Evolutionary conservation across 2,888 invertebrate genomes (phyloP), one percentile per base, ranked within the genome.

Genomic region (Dexiosoma caninum): DNA sequence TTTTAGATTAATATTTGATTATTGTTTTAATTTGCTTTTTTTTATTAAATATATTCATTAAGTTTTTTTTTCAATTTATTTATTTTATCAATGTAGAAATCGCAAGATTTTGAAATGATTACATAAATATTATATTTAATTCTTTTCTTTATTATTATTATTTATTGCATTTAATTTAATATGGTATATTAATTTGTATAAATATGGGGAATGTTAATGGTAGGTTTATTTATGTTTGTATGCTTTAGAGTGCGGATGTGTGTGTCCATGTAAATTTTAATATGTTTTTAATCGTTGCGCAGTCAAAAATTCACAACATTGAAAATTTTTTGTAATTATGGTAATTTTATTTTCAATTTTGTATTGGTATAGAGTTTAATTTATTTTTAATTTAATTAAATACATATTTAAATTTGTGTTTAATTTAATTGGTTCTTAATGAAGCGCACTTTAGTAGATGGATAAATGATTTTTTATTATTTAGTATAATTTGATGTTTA

Each of bases 371-470:
- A 77, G 37, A 23, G 21, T 55, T 82, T 64, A 21, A 57, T 78
- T 51, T 27, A 60, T 62, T 72, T n/a, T 57, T 19, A 27, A 27
- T 16, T 77, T 78, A 60, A 8, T 67, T 62, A 53, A 32, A 12
- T 44, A 46, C 62, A 35, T 35, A 1, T 49, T 42, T 30, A 21
- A 8, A 27, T 69, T 82, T 49, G n/a, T 0, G 12, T 70, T 82
- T 69, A 81, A 78, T 84, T 84, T 79, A 76, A 83, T 84, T 84
- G 84, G 80, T 77, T 83, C 82, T 80, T 80, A 80, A 80, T 80
- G 80, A 80, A 80, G 80, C 80, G 80, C 80, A 80, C 80, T 80
- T 80, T 80, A 80, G 80, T 80, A 80, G 75, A 72, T 72, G 72
- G 53, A 78, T 72, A 55, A 30, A 66, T 80, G 75, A 75, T 27